Evolutionary conservation across 2,888 invertebrate species (phyloP).

Genomic region (Drosophila silvestris): DNA sequence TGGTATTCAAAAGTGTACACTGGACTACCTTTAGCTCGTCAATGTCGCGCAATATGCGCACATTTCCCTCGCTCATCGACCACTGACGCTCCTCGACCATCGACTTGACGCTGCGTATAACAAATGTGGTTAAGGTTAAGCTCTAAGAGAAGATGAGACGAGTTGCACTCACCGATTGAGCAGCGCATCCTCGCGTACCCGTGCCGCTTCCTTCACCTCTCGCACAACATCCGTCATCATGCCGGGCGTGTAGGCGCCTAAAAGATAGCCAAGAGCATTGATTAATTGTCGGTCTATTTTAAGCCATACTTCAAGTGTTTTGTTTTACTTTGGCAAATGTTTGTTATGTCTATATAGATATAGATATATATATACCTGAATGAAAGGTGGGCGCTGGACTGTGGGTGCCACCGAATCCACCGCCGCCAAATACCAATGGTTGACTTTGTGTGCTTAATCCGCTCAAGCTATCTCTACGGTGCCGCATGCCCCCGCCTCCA

Average conservation of each 20-base stretch:
- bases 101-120: constrained; percentile 81
- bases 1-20: neutral
- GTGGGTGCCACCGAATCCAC: constrained; percentile 85
- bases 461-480: constrained; percentile 86
- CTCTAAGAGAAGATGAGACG: too few species aligned
- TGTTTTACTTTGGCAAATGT: neutral
- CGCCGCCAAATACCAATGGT: constrained; percentile 85
- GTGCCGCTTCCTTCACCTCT: constrained; percentile 90
- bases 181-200: constrained; percentile 90
- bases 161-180: constrained; percentile 82
- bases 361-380: constrained; percentile 82
- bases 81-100: constrained; percentile 85
- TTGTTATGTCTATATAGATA: neutral
- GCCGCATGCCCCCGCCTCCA: constrained; percentile 83
- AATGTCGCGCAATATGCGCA: constrained; percentile 84
- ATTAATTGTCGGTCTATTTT: neutral
- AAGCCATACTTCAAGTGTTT: neutral
- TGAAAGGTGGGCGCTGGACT: constrained; percentile 86
- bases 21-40: constrained; percentile 84
- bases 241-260: constrained; percentile 89
- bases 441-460: constrained; percentile 86
- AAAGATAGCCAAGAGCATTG: constrained; percentile 35
- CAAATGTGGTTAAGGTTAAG: neutral
- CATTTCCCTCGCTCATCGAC: constrained; percentile 84
- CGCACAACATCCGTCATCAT: constrained; percentile 90